Conservation (phyloP, 2,113 vertebrate genomes). For the Tyrannus savana region DNA sequence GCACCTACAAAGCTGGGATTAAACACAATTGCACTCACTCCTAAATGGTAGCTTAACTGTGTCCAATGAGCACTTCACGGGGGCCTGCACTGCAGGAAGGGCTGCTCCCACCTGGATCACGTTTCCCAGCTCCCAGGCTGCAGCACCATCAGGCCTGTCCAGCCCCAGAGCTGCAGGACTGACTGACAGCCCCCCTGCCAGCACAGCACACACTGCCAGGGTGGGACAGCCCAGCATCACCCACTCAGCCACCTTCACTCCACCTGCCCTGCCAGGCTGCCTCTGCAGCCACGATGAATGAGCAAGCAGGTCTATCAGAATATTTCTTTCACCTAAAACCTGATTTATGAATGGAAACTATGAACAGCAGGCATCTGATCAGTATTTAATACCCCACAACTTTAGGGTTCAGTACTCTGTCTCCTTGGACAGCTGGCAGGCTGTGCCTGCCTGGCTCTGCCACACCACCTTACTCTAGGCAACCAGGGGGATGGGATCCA, state of each 20-base stretch:
- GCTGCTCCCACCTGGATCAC: background rate
- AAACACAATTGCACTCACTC: background rate
- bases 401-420: background rate
- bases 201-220: rapidly evolving
- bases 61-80: rapidly evolving
- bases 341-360: background rate
- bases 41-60: background rate
- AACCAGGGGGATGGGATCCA: background rate
- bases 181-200: background rate
- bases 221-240: background rate
- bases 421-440: background rate
- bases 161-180: background rate
- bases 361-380: background rate
- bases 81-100: background rate
- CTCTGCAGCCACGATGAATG: background rate
- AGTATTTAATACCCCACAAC: background rate
- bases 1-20: background rate
- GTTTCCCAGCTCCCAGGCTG: background rate
- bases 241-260: background rate
- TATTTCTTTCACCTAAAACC: background rate
- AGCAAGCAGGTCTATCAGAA: background rate
- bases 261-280: background rate
- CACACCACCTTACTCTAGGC: background rate
- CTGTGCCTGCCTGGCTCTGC: background rate
- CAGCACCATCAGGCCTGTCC: background rate